Evolutionary conservation across 1,140 invertebrate genomes (phyloP).

Genomic region (Kradibia gibbosae): DNA sequence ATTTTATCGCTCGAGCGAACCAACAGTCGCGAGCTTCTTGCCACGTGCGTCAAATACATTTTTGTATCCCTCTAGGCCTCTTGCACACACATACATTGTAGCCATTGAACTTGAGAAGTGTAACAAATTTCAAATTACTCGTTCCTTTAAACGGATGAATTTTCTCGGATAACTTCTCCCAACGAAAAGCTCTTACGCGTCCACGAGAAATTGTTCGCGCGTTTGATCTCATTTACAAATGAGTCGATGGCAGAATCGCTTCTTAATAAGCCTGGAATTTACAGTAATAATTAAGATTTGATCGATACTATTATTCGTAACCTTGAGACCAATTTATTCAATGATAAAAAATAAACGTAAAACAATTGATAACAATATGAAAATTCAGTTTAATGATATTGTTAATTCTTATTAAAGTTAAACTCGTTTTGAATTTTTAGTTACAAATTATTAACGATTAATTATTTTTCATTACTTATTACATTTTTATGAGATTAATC

Average conservation of each 20-base stretch:
- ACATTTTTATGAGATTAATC: not conserved
- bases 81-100: not conserved
- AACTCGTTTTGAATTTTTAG: too few relatives aligned
- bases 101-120: not conserved
- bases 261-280: not conserved
- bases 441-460: too few relatives aligned
- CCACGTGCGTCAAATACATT: not conserved
- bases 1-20: conserved; percentile 28
- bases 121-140: conserved; percentile 9
- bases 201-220: not conserved
- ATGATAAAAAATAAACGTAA: too few relatives aligned
- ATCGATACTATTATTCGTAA: not conserved
- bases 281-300: not conserved
- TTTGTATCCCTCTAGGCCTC: too few relatives aligned
- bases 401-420: too few relatives aligned
- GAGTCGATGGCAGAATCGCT: not conserved
- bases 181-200: conserved; percentile 2
- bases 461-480: too few relatives aligned
- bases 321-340: not conserved
- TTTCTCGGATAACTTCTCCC: conserved; percentile 14
- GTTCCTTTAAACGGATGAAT: conserved; percentile 15
- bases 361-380: too few relatives aligned
- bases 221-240: not conserved
- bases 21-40: not conserved
- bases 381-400: too few relatives aligned